Base-by-base conservation (phyloP, 2,113 vertebrate genomes). In the Protobothrops flavoviridis region DNA sequence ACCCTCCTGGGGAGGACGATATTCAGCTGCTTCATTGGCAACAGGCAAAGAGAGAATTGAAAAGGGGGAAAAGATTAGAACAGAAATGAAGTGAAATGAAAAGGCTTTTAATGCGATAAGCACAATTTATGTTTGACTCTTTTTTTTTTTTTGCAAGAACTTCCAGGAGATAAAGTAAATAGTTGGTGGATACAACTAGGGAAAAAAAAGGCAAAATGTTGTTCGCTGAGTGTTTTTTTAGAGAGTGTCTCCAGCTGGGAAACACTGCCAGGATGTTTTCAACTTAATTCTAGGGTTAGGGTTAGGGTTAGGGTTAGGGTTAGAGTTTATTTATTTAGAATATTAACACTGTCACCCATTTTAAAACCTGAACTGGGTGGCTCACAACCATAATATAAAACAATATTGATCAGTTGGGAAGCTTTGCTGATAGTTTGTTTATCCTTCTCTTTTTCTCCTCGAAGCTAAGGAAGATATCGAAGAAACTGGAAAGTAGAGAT, bases 1-100 rank as follows among this genome's bases (percentile, higher is more conserved):
- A 94, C 92, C 33, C 91, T 92, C 59, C 94, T 92, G 5, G 90
- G 69, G 92, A 94, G 94, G 88, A 92, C 96, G 95, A 96, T 93
- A 94, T 94, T 92, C 52, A 95, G 92, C 96, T 96, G 96, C 94
- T 94, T 96, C 93, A 92, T 90, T 96, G 92, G 24, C 96, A 94
- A 95, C 85, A 45, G 92, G 81, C 94, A 74, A 94, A 95, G 95
- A 95, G 92, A 95, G 93, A 95, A 15, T 86, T 57, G 12, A 9
- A 13, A n/a, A n/a, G 21, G 29, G 26, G 86, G 52, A 17, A 33
- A 94, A 90, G 94, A 93, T 57, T 89, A 93, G 90, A 93, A 95
- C 95, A 95, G 96, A 86, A 57, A 21, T 94, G 91, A 92, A 96
- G 93, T 89, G 55, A 88, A 94, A 74, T 92, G 29, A 69, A 69